phyloP scores from a whole-genome alignment of 1,140 invertebrate species.

The Bilobella aurantiaca region DNA sequence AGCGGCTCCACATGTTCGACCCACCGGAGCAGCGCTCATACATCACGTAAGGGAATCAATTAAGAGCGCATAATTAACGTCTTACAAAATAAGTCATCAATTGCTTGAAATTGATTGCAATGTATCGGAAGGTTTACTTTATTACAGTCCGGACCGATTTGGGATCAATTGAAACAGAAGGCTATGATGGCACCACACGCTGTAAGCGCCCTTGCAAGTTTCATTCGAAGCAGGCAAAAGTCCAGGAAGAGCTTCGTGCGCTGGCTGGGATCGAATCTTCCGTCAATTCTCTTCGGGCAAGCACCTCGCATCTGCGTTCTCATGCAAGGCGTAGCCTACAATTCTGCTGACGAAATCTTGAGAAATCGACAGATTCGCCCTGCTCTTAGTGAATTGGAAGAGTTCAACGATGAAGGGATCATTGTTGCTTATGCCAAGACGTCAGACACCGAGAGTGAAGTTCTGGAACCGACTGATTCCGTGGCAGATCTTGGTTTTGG shows the following conservation, averaged over 20 bases:
- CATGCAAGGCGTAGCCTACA: neutral
- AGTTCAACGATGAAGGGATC: neutral
- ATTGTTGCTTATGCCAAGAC: neutral
- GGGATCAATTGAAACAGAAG: too few species aligned
- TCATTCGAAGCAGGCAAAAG: too few species aligned
- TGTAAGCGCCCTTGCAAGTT: too few species aligned
- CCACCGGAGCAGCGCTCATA: too few species aligned
- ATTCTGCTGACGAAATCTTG: neutral
- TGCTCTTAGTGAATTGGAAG: neutral
- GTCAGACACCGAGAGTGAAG: neutral
- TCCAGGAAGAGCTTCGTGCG: neutral
- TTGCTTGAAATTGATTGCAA: too few species aligned
- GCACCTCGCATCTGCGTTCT: neutral
- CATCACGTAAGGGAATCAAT: too few species aligned
- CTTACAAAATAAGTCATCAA: too few species aligned
- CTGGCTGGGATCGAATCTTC: neutral
- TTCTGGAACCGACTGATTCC: neutral
- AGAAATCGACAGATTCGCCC: neutral
- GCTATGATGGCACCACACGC: too few species aligned
- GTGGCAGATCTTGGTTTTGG: neutral
- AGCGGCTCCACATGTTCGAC: too few species aligned
- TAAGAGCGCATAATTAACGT: too few species aligned
- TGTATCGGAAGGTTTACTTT: too few species aligned
- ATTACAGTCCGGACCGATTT: too few species aligned
- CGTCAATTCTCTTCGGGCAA: neutral